Conservation (phyloP, 2,113 vertebrate species). For the Lepisosteus oculatus region DNA sequence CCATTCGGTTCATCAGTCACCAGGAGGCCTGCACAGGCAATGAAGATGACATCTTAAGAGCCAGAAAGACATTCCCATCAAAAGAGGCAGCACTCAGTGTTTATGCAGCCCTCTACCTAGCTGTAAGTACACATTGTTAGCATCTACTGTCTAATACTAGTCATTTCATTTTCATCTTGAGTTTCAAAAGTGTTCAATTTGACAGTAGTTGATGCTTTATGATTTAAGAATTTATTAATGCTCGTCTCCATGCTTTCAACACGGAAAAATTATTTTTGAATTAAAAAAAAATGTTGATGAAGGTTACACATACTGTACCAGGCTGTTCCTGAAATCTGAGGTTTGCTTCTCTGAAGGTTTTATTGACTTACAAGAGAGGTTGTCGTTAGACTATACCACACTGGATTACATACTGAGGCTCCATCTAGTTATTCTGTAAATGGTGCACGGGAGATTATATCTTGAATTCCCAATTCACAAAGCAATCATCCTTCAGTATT, state of each 20-base stretch:
- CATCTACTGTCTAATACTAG: too few relatives aligned
- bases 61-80: conserved; percentile 96
- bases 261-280: too few relatives aligned
- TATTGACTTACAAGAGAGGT: too few relatives aligned
- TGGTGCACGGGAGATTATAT: conserved; percentile 2
- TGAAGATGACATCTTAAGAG: conserved; percentile 84
- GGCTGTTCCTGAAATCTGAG: too few relatives aligned
- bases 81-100: conserved; percentile 95
- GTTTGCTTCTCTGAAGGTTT: too few relatives aligned
- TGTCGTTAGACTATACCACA: neutral
- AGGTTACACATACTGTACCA: too few relatives aligned
- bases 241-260: too few relatives aligned
- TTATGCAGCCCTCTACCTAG: conserved; percentile 91
- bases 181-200: too few relatives aligned
- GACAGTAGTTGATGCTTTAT: too few relatives aligned
- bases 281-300: too few relatives aligned
- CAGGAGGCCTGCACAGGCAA: conserved; percentile 92
- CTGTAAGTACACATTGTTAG: conserved; percentile 72
- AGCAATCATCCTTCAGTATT: conserved; percentile 5
- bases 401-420: conserved; percentile 8
- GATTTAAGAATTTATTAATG: too few relatives aligned
- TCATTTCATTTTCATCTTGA: too few relatives aligned
- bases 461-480: conserved; percentile 9
- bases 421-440: conserved; percentile 9
- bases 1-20: conserved; percentile 90